These are phyloP conservation scores for Furnarius figulus DNA, from an alignment of 2,113 vertebrate genomes.

Conservation along the genomic window DNA sequence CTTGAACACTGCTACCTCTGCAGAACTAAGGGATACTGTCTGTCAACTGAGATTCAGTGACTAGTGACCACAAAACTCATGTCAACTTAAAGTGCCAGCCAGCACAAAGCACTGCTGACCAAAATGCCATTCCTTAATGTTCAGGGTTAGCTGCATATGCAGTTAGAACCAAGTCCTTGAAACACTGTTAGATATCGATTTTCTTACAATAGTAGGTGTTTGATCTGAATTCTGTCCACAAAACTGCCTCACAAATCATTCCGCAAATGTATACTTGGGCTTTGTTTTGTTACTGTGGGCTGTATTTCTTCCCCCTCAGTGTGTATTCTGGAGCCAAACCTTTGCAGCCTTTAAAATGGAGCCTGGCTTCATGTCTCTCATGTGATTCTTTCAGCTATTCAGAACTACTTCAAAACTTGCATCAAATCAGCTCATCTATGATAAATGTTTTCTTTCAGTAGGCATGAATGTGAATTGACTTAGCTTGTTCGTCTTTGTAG, in stretches of 20 bases:
- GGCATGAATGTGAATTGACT: neutral
- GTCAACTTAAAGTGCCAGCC: neutral
- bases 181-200: accelerated
- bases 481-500: neutral
- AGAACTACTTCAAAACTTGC: neutral
- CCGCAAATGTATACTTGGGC: accelerated
- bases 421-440: neutral
- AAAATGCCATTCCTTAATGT: neutral
- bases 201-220: neutral
- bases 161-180: neutral
- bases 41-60: neutral
- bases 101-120: neutral
- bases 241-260: neutral
- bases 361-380: neutral
- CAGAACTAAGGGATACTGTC: neutral
- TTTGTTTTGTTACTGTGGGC: neutral
- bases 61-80: accelerated
- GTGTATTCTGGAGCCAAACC: neutral
- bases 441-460: neutral
- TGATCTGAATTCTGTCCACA: neutral
- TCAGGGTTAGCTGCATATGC: neutral
- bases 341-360: neutral
- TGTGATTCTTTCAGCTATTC: neutral
- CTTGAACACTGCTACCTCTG: neutral
- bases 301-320: neutral